Percentiles rank a stretch among this genome's conserved stretches.
Conservation (phyloP, 2,888 invertebrate genomes). For the Cephus nigrinus region DNA sequence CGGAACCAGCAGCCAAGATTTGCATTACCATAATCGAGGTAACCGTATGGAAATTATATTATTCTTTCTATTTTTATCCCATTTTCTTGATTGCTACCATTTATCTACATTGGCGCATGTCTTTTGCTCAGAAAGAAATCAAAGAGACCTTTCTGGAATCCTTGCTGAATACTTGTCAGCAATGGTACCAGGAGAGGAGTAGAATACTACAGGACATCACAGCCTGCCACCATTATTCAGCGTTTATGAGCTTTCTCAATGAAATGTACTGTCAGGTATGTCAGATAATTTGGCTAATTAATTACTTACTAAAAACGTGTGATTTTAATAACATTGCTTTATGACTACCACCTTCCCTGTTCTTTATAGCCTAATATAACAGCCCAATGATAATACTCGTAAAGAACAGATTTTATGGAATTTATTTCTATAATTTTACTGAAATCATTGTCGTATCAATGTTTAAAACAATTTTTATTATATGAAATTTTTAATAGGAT, state of each 20-base stretch:
- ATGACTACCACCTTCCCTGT: neutral
- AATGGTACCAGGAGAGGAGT: slow-evolving; percentile 88
- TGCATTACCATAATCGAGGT: slow-evolving; percentile 87
- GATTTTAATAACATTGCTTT: neutral
- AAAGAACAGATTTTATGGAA: neutral
- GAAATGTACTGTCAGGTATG: slow-evolving; percentile 85
- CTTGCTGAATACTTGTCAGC: slow-evolving; percentile 88
- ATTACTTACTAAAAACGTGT: neutral
- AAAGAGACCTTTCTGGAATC: slow-evolving; percentile 91
- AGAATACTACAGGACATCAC: slow-evolving; percentile 68
- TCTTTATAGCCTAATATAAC: neutral
- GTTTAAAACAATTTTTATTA: neutral
- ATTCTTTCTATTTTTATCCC: neutral
- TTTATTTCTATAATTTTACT: neutral
- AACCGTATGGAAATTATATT: slow-evolving; percentile 21
- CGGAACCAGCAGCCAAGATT: slow-evolving; percentile 85
- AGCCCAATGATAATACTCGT: neutral
- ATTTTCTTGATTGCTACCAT: neutral
- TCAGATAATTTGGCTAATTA: slow-evolving; percentile 2
- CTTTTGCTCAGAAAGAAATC: slow-evolving; percentile 74
- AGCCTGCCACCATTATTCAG: slow-evolving; percentile 63
- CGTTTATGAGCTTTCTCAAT: slow-evolving; percentile 89
- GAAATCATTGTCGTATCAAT: neutral
- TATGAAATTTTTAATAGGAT: neutral
- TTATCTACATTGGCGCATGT: neutral